Evolutionary conservation across 2,797 vertebrate species (phyloP).

Genomic region (Parotocinclus haroldoi): DNA sequence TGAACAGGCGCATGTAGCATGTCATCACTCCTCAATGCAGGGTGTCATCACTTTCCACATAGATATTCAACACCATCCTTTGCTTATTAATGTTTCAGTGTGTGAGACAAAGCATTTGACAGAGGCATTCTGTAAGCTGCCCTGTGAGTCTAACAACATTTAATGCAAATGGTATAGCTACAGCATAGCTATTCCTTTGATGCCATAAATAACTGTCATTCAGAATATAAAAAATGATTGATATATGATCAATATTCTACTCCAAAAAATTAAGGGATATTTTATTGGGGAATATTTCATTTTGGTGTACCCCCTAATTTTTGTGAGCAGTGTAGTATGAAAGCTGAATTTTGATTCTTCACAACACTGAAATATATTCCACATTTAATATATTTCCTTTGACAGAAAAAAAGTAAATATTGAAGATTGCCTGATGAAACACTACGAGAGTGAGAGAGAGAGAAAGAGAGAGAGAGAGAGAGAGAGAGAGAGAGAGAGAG

Average conservation of each 20-base stretch:
- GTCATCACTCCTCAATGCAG: constrained; percentile 42
- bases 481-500: constrained; percentile 17
- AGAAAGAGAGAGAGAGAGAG: neutral
- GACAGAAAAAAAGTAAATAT: constrained; percentile 7
- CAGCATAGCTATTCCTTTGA: neutral
- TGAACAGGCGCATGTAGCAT: constrained; percentile 32
- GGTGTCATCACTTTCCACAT: constrained; percentile 22
- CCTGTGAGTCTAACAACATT: constrained; percentile 19
- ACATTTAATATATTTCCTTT: constrained; percentile 1
- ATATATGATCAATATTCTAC: no score
- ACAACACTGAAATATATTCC: constrained; percentile 4
- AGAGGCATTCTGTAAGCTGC: constrained; percentile 16
- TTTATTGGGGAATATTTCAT: no score
- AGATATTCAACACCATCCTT: constrained; percentile 12
- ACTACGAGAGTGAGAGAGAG: neutral
- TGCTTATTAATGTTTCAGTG: constrained; percentile 44
- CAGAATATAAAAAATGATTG: no score
- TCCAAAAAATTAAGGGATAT: no score
- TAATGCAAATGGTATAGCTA: neutral
- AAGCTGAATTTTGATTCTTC: constrained; percentile 15
- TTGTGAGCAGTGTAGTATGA: no score
- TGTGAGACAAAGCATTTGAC: neutral
- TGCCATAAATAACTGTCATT: no score
- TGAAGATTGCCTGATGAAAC: constrained; percentile 3
- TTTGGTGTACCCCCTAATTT: no score